phyloP scores from a whole-genome alignment of 2,113 vertebrate genomes.

The Laticauda colubrina region DNA sequence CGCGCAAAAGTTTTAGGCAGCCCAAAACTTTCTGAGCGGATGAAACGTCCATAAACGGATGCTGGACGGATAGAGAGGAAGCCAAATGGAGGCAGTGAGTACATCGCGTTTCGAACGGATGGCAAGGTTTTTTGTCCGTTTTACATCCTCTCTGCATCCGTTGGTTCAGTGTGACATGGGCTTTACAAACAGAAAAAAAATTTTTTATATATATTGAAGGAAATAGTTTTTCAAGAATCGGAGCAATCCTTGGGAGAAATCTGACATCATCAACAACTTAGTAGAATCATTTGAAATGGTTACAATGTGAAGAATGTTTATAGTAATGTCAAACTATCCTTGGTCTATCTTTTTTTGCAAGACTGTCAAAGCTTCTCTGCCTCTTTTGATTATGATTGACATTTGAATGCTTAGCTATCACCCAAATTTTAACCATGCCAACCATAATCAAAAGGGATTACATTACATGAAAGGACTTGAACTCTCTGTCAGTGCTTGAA shows the following conservation, averaged over 20 bases:
- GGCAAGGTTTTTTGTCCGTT: no score
- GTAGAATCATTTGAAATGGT: background rate
- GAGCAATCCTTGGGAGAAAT: background rate
- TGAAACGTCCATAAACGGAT: no score
- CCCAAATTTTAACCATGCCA: background rate
- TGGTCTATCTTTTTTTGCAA: background rate
- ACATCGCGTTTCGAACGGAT: no score
- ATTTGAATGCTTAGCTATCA: background rate
- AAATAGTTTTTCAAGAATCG: background rate
- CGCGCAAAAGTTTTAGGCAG: no score
- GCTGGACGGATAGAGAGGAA: no score
- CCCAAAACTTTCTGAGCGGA: no score
- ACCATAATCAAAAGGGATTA: conserved; percentile 22
- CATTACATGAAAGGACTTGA: conserved; percentile 27
- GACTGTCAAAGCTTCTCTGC: background rate
- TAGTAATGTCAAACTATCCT: background rate
- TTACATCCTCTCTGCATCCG: no score
- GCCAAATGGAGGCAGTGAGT: no score
- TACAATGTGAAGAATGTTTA: background rate
- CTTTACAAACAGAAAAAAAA: background rate
- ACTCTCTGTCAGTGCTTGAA: background rate
- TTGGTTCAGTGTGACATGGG: no score
- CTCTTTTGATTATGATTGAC: background rate
- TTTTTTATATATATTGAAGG: background rate
- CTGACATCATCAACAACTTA: background rate